phyloP scores from a whole-genome alignment of 2,888 invertebrate genomes.

The Sympetrum striolatum region DNA sequence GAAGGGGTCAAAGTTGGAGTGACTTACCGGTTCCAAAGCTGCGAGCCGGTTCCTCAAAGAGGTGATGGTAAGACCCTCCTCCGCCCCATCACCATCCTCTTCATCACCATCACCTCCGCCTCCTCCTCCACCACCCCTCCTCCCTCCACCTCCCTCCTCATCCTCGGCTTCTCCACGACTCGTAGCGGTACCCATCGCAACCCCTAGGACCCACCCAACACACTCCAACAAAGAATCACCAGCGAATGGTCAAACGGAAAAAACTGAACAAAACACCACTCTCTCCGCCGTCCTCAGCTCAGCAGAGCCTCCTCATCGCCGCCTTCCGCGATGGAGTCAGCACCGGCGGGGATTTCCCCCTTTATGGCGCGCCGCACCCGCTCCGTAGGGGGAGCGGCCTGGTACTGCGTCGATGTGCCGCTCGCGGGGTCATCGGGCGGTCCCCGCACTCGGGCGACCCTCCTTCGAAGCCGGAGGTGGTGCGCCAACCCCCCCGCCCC shows the following conservation, averaged over 20 bases:
- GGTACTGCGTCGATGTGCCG: not conserved
- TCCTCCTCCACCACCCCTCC: conserved; percentile 28
- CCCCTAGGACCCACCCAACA: conserved; percentile 60
- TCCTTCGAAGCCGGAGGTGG: not conserved
- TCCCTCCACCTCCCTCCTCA: not conserved
- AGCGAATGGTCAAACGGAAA: not conserved
- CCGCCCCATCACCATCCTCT: conserved; percentile 44
- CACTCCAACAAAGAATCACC: not conserved
- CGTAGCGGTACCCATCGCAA: conserved; percentile 51
- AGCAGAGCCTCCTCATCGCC: not conserved
- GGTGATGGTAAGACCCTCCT: conserved; percentile 49
- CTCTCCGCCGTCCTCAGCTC: not conserved
- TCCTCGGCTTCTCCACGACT: conserved; percentile 44
- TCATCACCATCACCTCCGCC: conserved; percentile 38
- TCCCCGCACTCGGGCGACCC: not conserved
- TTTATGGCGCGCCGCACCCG: not conserved
- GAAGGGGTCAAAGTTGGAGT: not conserved
- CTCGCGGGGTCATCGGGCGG: not conserved
- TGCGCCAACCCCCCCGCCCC: conserved; percentile 30
- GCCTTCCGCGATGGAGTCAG: not conserved
- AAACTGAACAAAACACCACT: not conserved
- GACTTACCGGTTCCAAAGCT: conserved; percentile 24
- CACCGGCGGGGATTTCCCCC: not conserved
- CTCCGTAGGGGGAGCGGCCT: not conserved
- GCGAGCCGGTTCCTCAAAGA: conserved; percentile 26